Evolutionary conservation across 2,113 vertebrate genomes (phyloP).

Genomic region (Etheostoma cragini): DNA sequence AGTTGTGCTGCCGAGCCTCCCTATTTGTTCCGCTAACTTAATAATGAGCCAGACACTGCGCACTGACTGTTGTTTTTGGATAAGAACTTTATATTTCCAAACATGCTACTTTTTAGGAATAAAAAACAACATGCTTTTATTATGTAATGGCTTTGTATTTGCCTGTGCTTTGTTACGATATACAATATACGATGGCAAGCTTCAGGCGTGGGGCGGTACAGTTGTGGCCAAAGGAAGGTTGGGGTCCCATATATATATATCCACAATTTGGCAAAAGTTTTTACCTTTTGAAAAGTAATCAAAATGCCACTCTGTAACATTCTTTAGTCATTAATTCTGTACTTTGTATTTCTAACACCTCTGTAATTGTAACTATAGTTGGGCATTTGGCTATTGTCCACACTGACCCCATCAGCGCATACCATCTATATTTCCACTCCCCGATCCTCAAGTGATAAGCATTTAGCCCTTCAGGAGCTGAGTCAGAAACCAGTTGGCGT

Average conservation of each 20-base stretch:
- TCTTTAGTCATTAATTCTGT: neutral
- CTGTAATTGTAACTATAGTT: neutral
- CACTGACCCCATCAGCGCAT: neutral
- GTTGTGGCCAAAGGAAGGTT: neutral
- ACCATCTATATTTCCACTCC: slow-evolving; percentile 45
- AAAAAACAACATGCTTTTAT: slow-evolving; percentile 43
- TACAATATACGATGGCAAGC: slow-evolving; percentile 29
- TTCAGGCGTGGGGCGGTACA: slow-evolving; percentile 11
- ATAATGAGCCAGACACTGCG: slow-evolving; percentile 13
- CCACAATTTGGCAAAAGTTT: slow-evolving; percentile 5
- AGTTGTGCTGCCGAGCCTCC: slow-evolving; percentile 29
- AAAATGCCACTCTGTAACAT: neutral
- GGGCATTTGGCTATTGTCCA: neutral
- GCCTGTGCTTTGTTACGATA: slow-evolving; percentile 3
- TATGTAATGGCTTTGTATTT: slow-evolving; percentile 19
- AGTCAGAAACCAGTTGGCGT: slow-evolving; percentile 29
- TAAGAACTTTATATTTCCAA: slow-evolving; percentile 25
- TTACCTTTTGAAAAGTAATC: slow-evolving; percentile 12
- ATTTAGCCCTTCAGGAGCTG: slow-evolving; percentile 35
- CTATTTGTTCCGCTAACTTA: slow-evolving; percentile 52
- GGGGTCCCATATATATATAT: neutral
- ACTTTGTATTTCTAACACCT: neutral
- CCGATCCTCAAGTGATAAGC: slow-evolving; percentile 13
- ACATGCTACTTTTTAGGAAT: slow-evolving; percentile 61
- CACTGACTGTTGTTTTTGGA: slow-evolving; percentile 46